These are phyloP conservation scores for Andrena fulva DNA, from an alignment of 2,888 invertebrate genomes.

Conservation along the genomic window DNA sequence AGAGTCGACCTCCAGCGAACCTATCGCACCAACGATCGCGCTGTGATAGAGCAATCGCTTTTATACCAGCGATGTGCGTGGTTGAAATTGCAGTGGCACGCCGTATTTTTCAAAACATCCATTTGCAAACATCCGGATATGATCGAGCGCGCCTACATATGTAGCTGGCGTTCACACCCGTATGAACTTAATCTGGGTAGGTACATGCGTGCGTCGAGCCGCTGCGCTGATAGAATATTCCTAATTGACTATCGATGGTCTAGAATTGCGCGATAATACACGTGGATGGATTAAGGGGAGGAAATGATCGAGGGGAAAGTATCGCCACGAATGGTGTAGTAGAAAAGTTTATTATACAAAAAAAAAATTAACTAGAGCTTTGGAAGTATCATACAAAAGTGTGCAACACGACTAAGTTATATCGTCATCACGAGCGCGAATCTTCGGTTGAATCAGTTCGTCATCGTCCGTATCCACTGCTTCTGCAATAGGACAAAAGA, in stretches of 20 bases:
- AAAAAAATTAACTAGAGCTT: neutral
- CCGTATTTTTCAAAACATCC: constrained; percentile 61
- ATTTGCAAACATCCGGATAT: constrained; percentile 51
- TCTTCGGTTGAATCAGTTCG: neutral
- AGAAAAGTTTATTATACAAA: constrained; percentile 48
- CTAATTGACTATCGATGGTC: neutral
- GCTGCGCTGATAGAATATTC: no score
- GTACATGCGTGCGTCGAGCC: no score
- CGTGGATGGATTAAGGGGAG: neutral
- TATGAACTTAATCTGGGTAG: no score
- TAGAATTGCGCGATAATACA: neutral
- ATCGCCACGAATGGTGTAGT: neutral
- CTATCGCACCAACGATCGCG: constrained; percentile 15
- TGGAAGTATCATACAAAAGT: constrained; percentile 6
- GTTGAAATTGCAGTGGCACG: constrained; percentile 27
- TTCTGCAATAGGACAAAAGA: constrained; percentile 39
- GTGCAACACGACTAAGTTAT: neutral
- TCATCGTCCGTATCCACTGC: constrained; percentile 55
- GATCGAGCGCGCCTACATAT: neutral
- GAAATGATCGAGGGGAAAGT: neutral
- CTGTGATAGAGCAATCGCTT: constrained; percentile 25
- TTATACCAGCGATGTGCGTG: constrained; percentile 59
- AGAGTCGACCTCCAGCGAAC: neutral
- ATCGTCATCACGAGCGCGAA: neutral
- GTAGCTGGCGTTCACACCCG: no score